Evolutionary conservation across 2,113 vertebrate genomes (phyloP).

Genomic region (Vidua chalybeata): DNA sequence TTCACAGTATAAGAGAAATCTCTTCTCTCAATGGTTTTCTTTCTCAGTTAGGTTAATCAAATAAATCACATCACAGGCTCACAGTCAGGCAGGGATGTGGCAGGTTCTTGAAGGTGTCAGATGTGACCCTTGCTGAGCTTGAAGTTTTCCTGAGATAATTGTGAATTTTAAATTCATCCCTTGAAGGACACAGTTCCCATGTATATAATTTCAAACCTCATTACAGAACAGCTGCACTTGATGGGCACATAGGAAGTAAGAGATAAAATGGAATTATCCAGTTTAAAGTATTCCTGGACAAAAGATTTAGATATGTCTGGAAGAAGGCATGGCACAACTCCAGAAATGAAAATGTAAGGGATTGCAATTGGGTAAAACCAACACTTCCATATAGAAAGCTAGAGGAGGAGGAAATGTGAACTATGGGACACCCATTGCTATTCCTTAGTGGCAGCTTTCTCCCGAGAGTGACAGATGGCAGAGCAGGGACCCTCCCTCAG

Average conservation of each 20-base stretch:
- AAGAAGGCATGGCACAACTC: neutral
- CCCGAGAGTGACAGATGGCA: accelerated
- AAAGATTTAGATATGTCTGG: neutral
- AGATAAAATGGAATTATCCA: neutral
- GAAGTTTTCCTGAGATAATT: neutral
- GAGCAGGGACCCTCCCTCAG: neutral
- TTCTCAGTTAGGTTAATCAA: neutral
- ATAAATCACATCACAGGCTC: neutral
- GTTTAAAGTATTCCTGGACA: neutral
- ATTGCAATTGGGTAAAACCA: neutral
- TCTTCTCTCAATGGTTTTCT: neutral
- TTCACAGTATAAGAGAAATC: neutral
- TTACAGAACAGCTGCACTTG: neutral
- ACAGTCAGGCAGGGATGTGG: neutral
- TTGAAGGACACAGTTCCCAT: neutral
- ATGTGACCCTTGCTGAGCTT: neutral
- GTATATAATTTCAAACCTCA: neutral
- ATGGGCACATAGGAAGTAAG: neutral
- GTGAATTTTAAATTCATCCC: neutral
- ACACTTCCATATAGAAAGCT: neutral
- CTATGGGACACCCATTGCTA: neutral
- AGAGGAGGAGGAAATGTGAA: neutral
- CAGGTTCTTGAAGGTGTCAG: neutral
- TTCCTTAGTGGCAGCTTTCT: neutral
- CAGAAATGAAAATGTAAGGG: neutral